Percentiles rank a stretch among this genome's conserved stretches.
These are phyloP conservation scores for Alitta virens DNA, from an alignment of 2,888 invertebrate species.

Conservation along the genomic window DNA sequence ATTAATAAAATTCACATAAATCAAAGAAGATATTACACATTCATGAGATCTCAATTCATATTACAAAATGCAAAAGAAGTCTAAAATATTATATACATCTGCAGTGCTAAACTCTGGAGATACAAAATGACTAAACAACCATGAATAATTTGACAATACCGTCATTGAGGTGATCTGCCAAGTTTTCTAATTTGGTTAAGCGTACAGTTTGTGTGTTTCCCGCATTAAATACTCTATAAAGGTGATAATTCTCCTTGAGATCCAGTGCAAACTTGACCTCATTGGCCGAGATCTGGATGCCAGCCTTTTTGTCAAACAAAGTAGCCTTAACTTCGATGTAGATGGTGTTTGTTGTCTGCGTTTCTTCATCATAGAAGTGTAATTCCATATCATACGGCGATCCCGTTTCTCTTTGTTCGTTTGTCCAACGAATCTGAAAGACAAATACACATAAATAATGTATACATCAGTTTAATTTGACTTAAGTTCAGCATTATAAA, in stretches of 20 bases:
- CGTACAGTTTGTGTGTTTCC: constrained; percentile 36
- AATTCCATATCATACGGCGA: constrained; percentile 49
- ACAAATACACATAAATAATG: too few species aligned
- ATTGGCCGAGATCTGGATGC: constrained; percentile 48
- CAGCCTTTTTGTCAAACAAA: constrained; percentile 37
- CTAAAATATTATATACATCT: too few species aligned
- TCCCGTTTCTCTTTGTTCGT: constrained; percentile 36
- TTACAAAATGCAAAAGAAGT: too few species aligned
- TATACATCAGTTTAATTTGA: too few species aligned
- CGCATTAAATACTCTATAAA: constrained; percentile 50
- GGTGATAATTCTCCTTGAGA: constrained; percentile 39
- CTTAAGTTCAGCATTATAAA: too few species aligned
- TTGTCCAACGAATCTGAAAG: constrained; percentile 34
- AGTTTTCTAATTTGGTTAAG: constrained; percentile 42
- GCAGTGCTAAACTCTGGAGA: too few species aligned
- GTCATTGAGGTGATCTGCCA: constrained; percentile 37
- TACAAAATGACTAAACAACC: constrained; percentile 16
- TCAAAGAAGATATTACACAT: too few species aligned
- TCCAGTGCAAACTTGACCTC: constrained; percentile 48
- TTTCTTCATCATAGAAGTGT: constrained; percentile 24
- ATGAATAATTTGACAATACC: constrained; percentile 40
- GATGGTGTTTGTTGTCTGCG: constrained; percentile 5
- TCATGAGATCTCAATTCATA: too few species aligned
- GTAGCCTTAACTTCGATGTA: constrained; percentile 47
- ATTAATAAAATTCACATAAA: too few species aligned